These are phyloP conservation scores for Ladona fulva DNA, from an alignment of 1,140 invertebrate genomes.

Conservation along the genomic window DNA sequence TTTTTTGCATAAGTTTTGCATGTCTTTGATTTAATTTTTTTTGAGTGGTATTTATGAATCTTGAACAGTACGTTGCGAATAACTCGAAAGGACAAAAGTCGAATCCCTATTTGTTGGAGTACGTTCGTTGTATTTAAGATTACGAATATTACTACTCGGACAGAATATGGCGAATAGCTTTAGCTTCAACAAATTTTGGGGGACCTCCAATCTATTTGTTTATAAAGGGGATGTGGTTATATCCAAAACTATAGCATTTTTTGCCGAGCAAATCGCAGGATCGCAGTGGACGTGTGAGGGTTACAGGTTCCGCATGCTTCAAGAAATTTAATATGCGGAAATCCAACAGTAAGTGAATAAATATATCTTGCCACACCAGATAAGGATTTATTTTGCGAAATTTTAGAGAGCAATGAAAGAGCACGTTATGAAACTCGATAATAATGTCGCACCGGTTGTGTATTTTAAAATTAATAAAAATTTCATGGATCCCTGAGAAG, in stretches of 20 bases:
- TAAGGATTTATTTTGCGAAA: not conserved
- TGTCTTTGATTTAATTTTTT: too few relatives aligned
- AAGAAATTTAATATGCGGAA: not conserved
- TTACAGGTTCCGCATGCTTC: not conserved
- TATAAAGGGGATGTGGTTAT: not conserved
- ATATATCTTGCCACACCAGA: not conserved
- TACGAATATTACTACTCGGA: too few relatives aligned
- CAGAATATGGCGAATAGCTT: too few relatives aligned
- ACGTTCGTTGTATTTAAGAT: too few relatives aligned
- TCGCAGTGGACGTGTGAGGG: not conserved
- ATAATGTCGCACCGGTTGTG: not conserved
- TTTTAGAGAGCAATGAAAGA: not conserved
- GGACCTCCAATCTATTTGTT: not conserved
- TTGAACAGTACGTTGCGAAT: too few relatives aligned
- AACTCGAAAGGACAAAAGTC: too few relatives aligned
- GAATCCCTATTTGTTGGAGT: too few relatives aligned
- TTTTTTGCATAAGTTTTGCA: too few relatives aligned
- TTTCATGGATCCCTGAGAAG: not conserved
- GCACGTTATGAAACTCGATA: not conserved
- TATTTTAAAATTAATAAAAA: not conserved
- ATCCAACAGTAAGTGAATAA: not conserved
- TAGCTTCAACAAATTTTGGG: not conserved
- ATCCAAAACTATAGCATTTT: not conserved
- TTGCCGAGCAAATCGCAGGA: not conserved
- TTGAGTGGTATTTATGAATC: too few relatives aligned